phyloP scores from a whole-genome alignment of 2,113 vertebrate genomes.

The Eidolon helvum region DNA sequence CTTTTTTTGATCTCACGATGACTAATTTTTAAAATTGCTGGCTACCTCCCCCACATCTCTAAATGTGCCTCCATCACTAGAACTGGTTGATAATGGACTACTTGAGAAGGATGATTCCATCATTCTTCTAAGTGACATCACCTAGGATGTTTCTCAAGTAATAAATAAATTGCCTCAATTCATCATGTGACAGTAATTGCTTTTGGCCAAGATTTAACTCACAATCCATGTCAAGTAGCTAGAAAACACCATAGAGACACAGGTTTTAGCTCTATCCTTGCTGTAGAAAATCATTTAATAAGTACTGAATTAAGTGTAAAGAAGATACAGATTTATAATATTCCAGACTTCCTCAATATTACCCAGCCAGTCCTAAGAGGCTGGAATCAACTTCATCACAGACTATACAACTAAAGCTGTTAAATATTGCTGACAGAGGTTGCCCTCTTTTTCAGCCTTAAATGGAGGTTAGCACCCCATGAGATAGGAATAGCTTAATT shows the following conservation, averaged over 20 bases:
- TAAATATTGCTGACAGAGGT: constrained; percentile 62
- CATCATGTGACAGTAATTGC: constrained; percentile 73
- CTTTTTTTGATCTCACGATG: background rate
- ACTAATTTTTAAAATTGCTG: constrained; percentile 46
- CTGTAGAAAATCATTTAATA: constrained; percentile 46
- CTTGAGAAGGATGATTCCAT: constrained; percentile 63
- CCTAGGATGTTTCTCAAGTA: constrained; percentile 65
- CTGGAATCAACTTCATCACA: constrained; percentile 41
- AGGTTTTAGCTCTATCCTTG: constrained; percentile 3
- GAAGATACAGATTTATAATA: constrained; percentile 43
- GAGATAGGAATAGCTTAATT: constrained; percentile 60
- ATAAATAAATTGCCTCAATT: constrained; percentile 77
- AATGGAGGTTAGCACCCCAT: constrained; percentile 61
- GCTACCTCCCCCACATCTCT: background rate
- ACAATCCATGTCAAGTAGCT: constrained; percentile 62
- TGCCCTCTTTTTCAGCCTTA: constrained; percentile 21
- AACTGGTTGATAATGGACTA: constrained; percentile 48
- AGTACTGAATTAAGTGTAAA: constrained; percentile 29
- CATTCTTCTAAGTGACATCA: constrained; percentile 75
- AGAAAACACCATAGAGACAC: constrained; percentile 52
- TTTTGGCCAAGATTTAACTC: constrained; percentile 71
- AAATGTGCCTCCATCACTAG: background rate
- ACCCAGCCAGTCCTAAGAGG: constrained; percentile 42
- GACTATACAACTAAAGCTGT: background rate
- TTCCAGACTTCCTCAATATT: background rate